Percentiles rank a stretch among this genome's conserved stretches.
Evolutionary conservation across 2,888 invertebrate species (phyloP).

Genomic region (Drosophila suboccidentalis): DNA sequence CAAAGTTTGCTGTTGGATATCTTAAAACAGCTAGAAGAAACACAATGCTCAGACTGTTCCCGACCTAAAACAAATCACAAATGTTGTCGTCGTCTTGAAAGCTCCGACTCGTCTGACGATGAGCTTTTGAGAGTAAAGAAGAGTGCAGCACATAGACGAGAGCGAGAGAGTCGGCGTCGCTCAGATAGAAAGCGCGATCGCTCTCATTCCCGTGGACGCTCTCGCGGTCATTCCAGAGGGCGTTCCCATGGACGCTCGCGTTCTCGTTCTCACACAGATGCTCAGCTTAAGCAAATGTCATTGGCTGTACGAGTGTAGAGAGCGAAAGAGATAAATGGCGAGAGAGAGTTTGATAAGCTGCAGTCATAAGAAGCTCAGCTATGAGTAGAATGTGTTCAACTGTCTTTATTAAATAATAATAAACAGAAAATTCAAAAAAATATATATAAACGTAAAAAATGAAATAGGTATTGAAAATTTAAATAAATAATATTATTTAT

Average conservation of each 20-base stretch:
- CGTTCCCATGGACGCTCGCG: slow-evolving; percentile 65
- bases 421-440: background rate
- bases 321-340: background rate
- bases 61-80: background rate
- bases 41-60: background rate
- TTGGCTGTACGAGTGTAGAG: slow-evolving; percentile 33
- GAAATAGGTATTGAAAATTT: background rate
- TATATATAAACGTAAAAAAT: background rate
- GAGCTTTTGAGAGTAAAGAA: slow-evolving; percentile 18
- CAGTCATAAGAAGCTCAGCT: background rate
- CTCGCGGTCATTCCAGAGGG: slow-evolving; percentile 64
- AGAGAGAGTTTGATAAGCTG: background rate
- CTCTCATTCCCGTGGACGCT: slow-evolving; percentile 58
- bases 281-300: slow-evolving; percentile 20
- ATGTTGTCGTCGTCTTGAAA: slow-evolving; percentile 7
- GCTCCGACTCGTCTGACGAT: slow-evolving; percentile 10
- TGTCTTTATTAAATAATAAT: slow-evolving; percentile 5
- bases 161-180: slow-evolving; percentile 14
- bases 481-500: background rate
- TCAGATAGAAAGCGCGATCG: slow-evolving; percentile 53
- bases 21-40: slow-evolving; percentile 21
- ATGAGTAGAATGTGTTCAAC: background rate
- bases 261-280: slow-evolving; percentile 61
- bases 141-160: background rate
- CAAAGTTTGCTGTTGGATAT: slow-evolving; percentile 21